A percentile compares a stretch with the other conserved stretches of the same genome.
Conservation (phyloP, 2,888 invertebrate species). For the Zonitis immaculata region DNA sequence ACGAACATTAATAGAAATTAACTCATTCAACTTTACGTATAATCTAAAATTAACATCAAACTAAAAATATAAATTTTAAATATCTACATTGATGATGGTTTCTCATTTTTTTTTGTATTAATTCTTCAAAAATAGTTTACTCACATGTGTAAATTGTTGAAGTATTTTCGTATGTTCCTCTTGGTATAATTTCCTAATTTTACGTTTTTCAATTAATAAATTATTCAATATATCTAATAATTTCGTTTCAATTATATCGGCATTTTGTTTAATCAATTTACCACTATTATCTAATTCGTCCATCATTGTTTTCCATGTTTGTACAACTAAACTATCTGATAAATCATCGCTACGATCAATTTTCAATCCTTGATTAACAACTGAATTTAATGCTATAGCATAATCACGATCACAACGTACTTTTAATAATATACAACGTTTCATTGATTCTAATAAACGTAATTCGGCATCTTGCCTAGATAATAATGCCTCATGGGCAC, state of each 20-base stretch:
- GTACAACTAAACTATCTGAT: constrained; percentile 63
- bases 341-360: constrained; percentile 73
- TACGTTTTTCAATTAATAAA: constrained; percentile 82
- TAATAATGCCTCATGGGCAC: constrained; percentile 87
- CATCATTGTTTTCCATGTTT: constrained; percentile 80
- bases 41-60: constrained; percentile 8
- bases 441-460: constrained; percentile 86
- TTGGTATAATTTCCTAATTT: constrained; percentile 79
- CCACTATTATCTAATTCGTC: constrained; percentile 86
- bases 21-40: constrained; percentile 1
- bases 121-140: no score
- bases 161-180: constrained; percentile 85
- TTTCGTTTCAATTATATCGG: constrained; percentile 77
- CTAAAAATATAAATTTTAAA: constrained; percentile 4
- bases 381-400: constrained; percentile 74
- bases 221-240: constrained; percentile 76
- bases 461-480: constrained; percentile 90
- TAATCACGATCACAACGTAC: constrained; percentile 92
- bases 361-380: constrained; percentile 78
- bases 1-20: constrained; percentile 1
- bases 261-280: constrained; percentile 75
- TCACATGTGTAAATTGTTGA: constrained; percentile 74
- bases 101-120: no score
- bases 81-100: no score
- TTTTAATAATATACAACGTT: constrained; percentile 78